Percentiles rank a stretch among this genome's conserved stretches.
Conservation (phyloP, 1,140 invertebrate genomes). For the Apis florea region DNA sequence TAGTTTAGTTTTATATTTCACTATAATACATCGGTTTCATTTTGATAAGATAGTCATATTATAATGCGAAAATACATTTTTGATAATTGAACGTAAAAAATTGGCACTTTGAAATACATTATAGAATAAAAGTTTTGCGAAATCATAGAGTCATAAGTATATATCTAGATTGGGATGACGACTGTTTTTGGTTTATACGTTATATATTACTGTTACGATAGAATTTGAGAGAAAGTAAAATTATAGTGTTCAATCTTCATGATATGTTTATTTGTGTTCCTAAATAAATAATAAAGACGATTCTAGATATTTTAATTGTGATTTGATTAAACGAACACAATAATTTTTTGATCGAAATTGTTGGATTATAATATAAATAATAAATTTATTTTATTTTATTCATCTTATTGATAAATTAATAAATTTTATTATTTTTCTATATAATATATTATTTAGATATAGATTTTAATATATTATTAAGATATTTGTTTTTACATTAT, state of each 20-base stretch:
- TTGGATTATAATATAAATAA: too few species aligned
- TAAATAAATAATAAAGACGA: too few species aligned
- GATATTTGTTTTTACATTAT: too few species aligned
- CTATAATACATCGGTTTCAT: neutral
- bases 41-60: neutral
- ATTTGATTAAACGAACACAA: too few species aligned
- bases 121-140: slow-evolving; percentile 25
- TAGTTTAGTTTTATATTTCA: neutral
- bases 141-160: slow-evolving; percentile 20
- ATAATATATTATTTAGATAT: too few species aligned
- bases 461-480: too few species aligned
- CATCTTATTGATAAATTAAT: too few species aligned
- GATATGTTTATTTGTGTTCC: neutral
- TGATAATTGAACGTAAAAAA: neutral
- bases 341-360: too few species aligned
- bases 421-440: too few species aligned
- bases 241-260: too few species aligned
- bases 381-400: too few species aligned
- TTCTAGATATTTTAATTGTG: too few species aligned
- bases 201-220: neutral
- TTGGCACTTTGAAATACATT: neutral
- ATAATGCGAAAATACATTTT: neutral
- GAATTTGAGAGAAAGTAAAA: neutral
- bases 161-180: neutral
- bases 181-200: slow-evolving; percentile 36